A percentile compares a stretch with the other conserved stretches of the same genome.
phyloP scores from a whole-genome alignment of 1,140 invertebrate genomes.

The Zaprionus gabonicus region DNA sequence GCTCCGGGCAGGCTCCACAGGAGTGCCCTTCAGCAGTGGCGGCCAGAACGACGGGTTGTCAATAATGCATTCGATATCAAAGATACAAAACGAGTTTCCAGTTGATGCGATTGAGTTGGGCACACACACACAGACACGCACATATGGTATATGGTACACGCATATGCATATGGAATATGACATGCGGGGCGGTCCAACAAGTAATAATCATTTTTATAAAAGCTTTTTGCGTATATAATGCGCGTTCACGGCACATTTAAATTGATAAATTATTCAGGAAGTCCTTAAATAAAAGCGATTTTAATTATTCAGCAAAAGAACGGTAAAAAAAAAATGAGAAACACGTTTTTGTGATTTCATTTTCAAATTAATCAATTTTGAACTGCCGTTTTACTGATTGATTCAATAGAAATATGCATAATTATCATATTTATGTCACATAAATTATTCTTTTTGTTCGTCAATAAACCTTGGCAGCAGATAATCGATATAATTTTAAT shows the following conservation, averaged over 20 bases:
- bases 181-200: background rate
- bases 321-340: constrained; percentile 1
- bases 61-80: constrained; percentile 74
- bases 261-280: constrained; percentile 38
- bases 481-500: no score
- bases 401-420: background rate
- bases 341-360: constrained; percentile 9
- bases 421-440: constrained; percentile 9
- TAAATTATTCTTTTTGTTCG: constrained; percentile 21
- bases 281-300: constrained; percentile 10
- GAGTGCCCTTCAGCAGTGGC: constrained; percentile 47
- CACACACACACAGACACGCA: background rate
- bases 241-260: constrained; percentile 22
- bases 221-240: constrained; percentile 33
- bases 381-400: constrained; percentile 18
- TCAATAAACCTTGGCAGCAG: background rate
- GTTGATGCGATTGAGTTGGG: constrained; percentile 33
- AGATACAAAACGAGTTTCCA: constrained; percentile 57
- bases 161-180: background rate
- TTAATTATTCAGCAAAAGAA: constrained; percentile 24
- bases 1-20: constrained; percentile 9
- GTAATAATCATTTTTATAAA: constrained; percentile 44
- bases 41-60: constrained; percentile 45
- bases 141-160: background rate
- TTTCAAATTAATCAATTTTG: constrained; percentile 37